Percentiles rank a stretch among this genome's conserved stretches.
These are phyloP conservation scores for Drosophila peninsularis DNA, from an alignment of 2,888 invertebrate genomes.

Conservation along the genomic window DNA sequence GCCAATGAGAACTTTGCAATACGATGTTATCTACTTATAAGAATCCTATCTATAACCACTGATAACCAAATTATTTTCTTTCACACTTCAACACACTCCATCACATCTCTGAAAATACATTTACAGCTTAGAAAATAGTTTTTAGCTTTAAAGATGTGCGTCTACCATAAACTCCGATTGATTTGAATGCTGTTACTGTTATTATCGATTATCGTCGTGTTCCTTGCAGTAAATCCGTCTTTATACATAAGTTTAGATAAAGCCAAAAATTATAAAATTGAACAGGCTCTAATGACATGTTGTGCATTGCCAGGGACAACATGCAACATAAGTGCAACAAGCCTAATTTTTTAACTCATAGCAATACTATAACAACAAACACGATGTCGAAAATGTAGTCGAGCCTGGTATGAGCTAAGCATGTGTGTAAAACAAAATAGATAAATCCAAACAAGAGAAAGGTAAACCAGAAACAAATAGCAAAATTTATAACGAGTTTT, in stretches of 20 bases:
- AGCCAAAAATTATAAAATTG: conserved; percentile 4
- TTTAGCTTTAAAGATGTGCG: conserved; percentile 39
- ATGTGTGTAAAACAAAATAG: conserved; percentile 19
- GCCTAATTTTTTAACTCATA: conserved; percentile 15
- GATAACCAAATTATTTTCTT: conserved; percentile 16
- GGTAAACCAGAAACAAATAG: conserved; percentile 5
- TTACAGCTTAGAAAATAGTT: conserved; percentile 45
- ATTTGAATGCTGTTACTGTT: conserved; percentile 58
- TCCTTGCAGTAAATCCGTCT: conserved; percentile 82
- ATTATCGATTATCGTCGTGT: conserved; percentile 69
- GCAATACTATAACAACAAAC: conserved; percentile 2
- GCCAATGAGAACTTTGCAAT: conserved; percentile 71
- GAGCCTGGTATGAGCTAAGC: conserved; percentile 20
- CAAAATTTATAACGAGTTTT: conserved; percentile 25
- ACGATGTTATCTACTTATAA: conserved; percentile 14
- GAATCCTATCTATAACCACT: not conserved
- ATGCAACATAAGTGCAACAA: conserved; percentile 22
- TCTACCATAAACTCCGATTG: conserved; percentile 55
- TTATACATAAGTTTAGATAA: conserved; percentile 70
- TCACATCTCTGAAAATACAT: not conserved
- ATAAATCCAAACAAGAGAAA: not conserved
- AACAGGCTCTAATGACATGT: conserved; percentile 9
- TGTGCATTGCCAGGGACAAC: conserved; percentile 31
- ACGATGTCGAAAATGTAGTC: conserved; percentile 57
- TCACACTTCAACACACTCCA: conserved; percentile 4